These are phyloP conservation scores for Gari tellinella DNA, from an alignment of 2,888 invertebrate genomes.

Conservation along the genomic window DNA sequence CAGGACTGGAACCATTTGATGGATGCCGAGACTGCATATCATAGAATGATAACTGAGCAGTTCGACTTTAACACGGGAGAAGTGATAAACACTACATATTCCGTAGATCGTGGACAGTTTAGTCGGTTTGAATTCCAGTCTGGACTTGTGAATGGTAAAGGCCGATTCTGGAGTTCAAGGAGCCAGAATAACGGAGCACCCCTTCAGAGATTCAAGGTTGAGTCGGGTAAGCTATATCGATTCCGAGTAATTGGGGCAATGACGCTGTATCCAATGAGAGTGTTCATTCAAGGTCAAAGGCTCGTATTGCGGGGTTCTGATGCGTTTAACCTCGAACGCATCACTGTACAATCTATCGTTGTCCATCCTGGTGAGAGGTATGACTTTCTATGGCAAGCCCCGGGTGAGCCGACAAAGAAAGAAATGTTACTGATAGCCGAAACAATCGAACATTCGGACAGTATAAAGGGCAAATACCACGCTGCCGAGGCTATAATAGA, in stretches of 20 bases:
- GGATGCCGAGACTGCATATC: constrained; percentile 53
- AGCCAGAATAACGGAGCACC: constrained; percentile 58
- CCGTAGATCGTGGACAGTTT: constrained; percentile 44
- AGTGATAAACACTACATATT: constrained; percentile 22
- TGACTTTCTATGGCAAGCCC: constrained; percentile 59
- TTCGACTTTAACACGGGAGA: constrained; percentile 38
- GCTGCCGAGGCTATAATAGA: constrained; percentile 59
- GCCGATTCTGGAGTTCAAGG: constrained; percentile 49
- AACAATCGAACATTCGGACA: constrained; percentile 54
- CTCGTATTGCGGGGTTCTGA: constrained; percentile 55
- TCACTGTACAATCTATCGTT: constrained; percentile 55
- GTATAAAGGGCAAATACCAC: constrained; percentile 37
- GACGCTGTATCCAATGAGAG: constrained; percentile 34
- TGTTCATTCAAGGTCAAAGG: constrained; percentile 25
- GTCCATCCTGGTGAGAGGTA: constrained; percentile 67
- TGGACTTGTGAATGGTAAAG: constrained; percentile 71
- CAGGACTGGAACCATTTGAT: constrained; percentile 70
- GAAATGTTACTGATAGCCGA: constrained; percentile 65
- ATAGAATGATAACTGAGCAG: constrained; percentile 51
- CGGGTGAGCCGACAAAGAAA: constrained; percentile 16
- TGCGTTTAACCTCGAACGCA: constrained; percentile 51
- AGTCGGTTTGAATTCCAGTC: constrained; percentile 51
- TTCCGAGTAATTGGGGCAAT: constrained; percentile 31
- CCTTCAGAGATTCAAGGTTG: constrained; percentile 50
- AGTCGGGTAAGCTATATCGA: constrained; percentile 17